Conservation (phyloP, 2,113 vertebrate species). For the Tangachromis dhanisi region DNA sequence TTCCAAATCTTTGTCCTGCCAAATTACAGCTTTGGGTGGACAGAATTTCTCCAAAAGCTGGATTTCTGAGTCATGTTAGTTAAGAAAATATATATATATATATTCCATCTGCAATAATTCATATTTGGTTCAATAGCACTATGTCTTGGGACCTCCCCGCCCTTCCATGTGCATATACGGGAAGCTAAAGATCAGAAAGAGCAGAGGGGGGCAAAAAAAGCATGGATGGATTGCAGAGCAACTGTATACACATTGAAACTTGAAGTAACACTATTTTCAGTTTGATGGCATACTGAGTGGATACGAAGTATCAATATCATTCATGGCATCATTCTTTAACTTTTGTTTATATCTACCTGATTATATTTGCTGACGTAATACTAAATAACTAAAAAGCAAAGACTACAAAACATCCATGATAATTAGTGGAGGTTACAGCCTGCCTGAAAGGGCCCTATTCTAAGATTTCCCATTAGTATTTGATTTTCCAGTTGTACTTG, state of each 20-base stretch:
- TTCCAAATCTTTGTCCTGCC: neutral
- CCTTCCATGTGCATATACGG: neutral
- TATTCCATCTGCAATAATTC: neutral
- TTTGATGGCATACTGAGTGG: neutral
- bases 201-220: neutral
- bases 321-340: neutral
- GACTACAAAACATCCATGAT: neutral
- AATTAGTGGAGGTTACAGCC: neutral
- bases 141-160: neutral
- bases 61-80: neutral
- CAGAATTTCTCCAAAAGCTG: neutral
- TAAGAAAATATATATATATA: neutral
- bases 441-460: neutral
- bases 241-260: neutral
- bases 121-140: neutral
- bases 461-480: neutral
- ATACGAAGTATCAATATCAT: neutral
- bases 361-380: neutral
- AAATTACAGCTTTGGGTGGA: neutral
- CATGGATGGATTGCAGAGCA: neutral
- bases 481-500: neutral
- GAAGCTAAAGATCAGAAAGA: neutral
- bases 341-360: neutral
- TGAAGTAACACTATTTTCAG: neutral
- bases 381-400: neutral